phyloP scores from a whole-genome alignment of 2,888 invertebrate species.

The Dryobotodes eremita region DNA sequence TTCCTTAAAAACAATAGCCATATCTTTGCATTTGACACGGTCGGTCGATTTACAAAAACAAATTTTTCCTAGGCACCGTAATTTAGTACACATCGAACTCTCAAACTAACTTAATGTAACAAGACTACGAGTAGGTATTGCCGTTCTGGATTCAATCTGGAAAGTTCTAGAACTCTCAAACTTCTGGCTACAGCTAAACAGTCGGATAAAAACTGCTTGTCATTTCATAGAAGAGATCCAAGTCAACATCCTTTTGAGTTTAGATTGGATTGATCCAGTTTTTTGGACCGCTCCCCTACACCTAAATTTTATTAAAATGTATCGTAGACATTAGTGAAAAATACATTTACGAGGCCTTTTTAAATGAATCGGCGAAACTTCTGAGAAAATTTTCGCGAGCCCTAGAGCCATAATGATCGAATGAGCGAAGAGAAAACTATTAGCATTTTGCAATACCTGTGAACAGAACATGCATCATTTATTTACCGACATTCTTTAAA shows the following conservation, averaged over 20 bases:
- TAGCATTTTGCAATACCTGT: conserved; percentile 3
- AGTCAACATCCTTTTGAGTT: conserved; percentile 7
- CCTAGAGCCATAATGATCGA: background rate
- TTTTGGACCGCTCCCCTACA: conserved; percentile 1
- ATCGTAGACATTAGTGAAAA: background rate
- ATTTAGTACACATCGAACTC: background rate
- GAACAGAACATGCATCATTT: background rate
- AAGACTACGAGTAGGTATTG: background rate
- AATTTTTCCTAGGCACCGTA: background rate
- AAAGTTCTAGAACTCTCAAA: conserved; percentile 34
- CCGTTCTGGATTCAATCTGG: conserved; percentile 13
- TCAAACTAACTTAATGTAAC: background rate
- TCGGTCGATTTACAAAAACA: conserved; percentile 13
- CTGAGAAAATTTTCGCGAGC: background rate
- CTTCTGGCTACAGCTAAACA: background rate
- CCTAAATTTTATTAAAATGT: background rate
- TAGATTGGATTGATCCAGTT: conserved; percentile 23
- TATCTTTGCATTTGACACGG: conserved; percentile 7
- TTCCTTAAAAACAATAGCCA: conserved; percentile 14
- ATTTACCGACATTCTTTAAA: conserved; percentile 9
- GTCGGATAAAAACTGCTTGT: conserved; percentile 22
- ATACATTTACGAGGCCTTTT: background rate
- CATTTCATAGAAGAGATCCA: conserved; percentile 17
- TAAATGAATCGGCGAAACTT: background rate
- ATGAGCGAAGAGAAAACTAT: background rate